Evolutionary conservation across 2,113 vertebrate genomes (phyloP).

Genomic region (Ciconia boyciana): DNA sequence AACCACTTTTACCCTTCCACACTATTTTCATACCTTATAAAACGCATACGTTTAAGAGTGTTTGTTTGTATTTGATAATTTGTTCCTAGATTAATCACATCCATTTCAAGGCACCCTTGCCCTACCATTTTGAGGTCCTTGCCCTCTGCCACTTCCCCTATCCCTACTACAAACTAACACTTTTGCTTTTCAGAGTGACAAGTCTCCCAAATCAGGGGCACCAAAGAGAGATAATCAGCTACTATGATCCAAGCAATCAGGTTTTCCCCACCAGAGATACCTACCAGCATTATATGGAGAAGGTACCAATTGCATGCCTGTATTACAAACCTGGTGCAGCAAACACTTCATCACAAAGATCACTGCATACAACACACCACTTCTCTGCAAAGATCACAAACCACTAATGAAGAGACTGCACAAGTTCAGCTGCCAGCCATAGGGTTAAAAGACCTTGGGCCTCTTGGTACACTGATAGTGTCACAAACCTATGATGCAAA

Average conservation of each 20-base stretch:
- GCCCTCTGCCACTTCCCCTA: not conserved
- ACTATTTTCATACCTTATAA: not conserved
- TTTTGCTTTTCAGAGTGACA: not conserved
- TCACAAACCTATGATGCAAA: not conserved
- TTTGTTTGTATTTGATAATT: not conserved
- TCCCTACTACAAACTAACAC: not conserved
- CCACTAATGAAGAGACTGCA: not conserved
- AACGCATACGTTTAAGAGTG: not conserved
- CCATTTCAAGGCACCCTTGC: not conserved
- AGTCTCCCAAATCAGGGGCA: not conserved
- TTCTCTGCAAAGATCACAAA: not conserved
- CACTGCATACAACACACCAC: fast-evolving
- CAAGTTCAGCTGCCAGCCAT: fast-evolving
- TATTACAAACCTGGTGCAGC: not conserved
- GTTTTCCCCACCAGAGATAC: not conserved
- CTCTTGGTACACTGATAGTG: not conserved
- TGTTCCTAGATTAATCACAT: not conserved
- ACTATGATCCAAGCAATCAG: fast-evolving
- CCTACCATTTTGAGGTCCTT: not conserved
- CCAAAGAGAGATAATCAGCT: not conserved
- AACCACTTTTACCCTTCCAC: not conserved
- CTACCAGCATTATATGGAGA: not conserved
- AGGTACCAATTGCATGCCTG: fast-evolving
- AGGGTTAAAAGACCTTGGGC: not conserved
- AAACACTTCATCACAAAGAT: not conserved